Base-by-base conservation (phyloP, 2,797 vertebrate species). In the Squalus acanthias region DNA sequence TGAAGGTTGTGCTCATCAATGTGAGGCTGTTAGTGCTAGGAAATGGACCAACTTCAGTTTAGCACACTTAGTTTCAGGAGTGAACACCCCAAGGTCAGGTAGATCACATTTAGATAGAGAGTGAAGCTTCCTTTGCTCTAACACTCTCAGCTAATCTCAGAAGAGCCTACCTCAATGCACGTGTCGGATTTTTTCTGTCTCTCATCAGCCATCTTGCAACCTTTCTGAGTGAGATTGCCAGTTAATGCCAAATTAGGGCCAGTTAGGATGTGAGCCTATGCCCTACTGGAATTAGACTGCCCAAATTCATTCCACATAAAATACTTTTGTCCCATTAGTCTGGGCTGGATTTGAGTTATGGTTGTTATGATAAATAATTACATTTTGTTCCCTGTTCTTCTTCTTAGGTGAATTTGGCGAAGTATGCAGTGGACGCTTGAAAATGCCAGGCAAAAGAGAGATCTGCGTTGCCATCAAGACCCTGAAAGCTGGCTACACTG, bases 401-500 rank as follows among this genome's bases (percentile, higher is more conserved):
- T 96, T 96, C 97, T 9, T 96, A 99, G 99, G 99, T 89, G 99
- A 99, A 97, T 99, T 99, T 67, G 99, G 99, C 0, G 99, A 99
- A 97, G 99, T 99, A 29, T 99, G 99, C 97, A 99, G 99, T 15
- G 99, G 99, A 8, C 99, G 99, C 85, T 98, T 99, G 96, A 99
- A 99, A 97, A 98, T 99, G 97, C 99, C 99, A 0, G 99, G 99
- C 65, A 99, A 99, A 98, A 98, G 99, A 96, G 99, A 99, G 97
- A 99, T 99, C 97, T 99, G 99, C 74, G 99, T 99, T 96, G 99
- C 99, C 97, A 99, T 99, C 97, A 99, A 99, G 98, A 99, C 99
- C 0, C 97, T 99, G 67, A 99, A 99, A 98, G 99, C 99, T 1
- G 99, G 99, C 60, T 99, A 99, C 97, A 99, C 99, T 0, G 99